phyloP scores from a whole-genome alignment of 1,140 invertebrate genomes.

The Sipha flava region DNA sequence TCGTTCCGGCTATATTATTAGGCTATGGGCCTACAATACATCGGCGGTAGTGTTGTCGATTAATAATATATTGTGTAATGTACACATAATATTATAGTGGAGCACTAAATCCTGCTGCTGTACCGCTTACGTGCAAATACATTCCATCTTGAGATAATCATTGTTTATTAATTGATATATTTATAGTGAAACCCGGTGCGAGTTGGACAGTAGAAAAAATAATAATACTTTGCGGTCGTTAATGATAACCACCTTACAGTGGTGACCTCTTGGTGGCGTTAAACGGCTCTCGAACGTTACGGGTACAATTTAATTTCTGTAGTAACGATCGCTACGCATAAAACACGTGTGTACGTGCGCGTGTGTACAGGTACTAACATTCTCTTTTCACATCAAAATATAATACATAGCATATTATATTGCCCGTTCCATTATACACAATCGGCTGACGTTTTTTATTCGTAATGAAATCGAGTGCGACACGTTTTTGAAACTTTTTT shows the following conservation, averaged over 20 bases:
- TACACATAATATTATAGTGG: too few relatives aligned
- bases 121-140: too few relatives aligned
- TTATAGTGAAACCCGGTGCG: too few relatives aligned
- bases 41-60: neutral
- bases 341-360: too few relatives aligned
- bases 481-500: neutral
- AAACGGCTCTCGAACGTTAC: neutral
- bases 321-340: too few relatives aligned
- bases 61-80: neutral
- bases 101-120: too few relatives aligned
- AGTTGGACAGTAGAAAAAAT: neutral
- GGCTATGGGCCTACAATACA: too few relatives aligned
- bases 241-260: neutral
- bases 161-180: too few relatives aligned
- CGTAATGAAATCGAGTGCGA: neutral
- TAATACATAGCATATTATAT: neutral
- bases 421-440: neutral
- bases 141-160: too few relatives aligned
- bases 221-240: neutral
- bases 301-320: neutral
- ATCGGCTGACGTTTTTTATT: constrained; percentile 4
- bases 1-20: too few relatives aligned
- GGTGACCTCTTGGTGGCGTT: neutral
- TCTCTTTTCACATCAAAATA: neutral
- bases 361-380: neutral